Evolutionary conservation across 1,140 invertebrate species (phyloP).

Genomic region (Philotrypesis tridentata): DNA sequence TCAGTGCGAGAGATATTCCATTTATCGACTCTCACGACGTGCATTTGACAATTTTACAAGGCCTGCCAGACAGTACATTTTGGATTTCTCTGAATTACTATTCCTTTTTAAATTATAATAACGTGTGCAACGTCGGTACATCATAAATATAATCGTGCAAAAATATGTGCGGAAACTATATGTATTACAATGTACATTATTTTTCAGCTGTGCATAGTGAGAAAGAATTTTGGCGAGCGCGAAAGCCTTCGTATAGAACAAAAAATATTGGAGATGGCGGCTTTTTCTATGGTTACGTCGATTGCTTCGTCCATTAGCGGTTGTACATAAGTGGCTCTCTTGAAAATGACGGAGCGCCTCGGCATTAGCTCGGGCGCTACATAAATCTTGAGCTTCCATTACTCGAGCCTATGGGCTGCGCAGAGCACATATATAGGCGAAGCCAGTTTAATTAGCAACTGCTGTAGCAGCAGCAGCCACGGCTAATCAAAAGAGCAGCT

Average conservation of each 20-base stretch:
- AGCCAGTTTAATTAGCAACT: slow-evolving; percentile 18
- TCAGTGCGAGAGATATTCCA: no score
- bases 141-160: no score
- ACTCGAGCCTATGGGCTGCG: background rate
- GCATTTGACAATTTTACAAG: no score
- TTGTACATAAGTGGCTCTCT: background rate
- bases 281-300: background rate
- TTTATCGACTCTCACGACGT: no score
- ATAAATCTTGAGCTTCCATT: background rate
- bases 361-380: slow-evolving; percentile 12
- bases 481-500: background rate
- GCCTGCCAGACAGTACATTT: no score
- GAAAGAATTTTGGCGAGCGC: background rate
- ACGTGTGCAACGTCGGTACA: no score
- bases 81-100: no score
- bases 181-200: no score
- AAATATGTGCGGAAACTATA: no score
- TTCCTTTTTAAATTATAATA: no score
- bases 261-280: no score
- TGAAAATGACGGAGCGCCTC: background rate
- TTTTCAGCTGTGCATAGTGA: background rate
- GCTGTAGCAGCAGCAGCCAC: background rate
- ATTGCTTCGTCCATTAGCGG: background rate
- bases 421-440: background rate
- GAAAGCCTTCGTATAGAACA: background rate